These are phyloP conservation scores for Lycaon pictus DNA, from an alignment of 2,113 vertebrate species.

Conservation along the genomic window DNA sequence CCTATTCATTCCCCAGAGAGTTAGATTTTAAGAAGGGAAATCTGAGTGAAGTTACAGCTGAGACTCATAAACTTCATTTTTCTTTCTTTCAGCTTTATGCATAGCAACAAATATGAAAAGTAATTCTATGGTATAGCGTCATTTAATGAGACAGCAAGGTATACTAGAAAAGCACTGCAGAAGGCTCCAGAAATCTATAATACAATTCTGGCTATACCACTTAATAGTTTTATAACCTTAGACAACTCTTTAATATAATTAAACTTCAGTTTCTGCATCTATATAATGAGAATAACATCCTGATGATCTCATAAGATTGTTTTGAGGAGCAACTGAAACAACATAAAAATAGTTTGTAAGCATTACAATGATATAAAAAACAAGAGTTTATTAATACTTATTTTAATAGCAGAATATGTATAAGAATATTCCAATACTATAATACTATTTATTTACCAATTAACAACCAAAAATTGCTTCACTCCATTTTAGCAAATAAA, in stretches of 20 bases:
- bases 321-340: background rate
- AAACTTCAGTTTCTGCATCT: background rate
- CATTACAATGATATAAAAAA: slow-evolving; percentile 29
- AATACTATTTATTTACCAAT: slow-evolving; percentile 33
- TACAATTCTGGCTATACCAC: background rate
- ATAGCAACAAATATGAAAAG: background rate
- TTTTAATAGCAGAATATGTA: background rate
- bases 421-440: slow-evolving; percentile 20
- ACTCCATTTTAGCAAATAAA: slow-evolving; percentile 11
- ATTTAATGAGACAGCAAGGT: background rate
- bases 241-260: background rate
- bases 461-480: background rate
- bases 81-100: background rate
- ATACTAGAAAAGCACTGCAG: background rate
- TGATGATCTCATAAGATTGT: background rate
- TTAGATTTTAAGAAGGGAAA: slow-evolving; percentile 43
- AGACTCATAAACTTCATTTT: background rate
- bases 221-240: background rate
- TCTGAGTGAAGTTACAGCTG: background rate
- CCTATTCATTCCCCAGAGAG: background rate
- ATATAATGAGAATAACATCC: background rate
- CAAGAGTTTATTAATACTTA: background rate
- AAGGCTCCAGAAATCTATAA: background rate
- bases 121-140: background rate
- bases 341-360: slow-evolving; percentile 6